phyloP scores from a whole-genome alignment of 1,140 invertebrate species.

The Drosophila sp. region DNA sequence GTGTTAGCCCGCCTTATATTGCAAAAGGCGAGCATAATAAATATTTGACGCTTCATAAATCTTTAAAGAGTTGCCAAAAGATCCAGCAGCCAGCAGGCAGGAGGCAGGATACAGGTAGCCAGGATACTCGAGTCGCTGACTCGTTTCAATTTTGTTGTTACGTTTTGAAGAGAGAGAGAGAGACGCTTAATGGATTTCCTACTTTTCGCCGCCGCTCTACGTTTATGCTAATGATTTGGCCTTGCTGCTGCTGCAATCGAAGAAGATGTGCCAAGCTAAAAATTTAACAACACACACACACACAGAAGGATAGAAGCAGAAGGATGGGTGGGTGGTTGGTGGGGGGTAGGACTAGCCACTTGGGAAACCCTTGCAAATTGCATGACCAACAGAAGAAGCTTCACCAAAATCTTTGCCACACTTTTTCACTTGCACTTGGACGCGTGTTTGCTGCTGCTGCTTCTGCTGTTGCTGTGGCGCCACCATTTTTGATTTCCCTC shows the following conservation, averaged over 20 bases:
- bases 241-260: slow-evolving; percentile 60
- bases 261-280: slow-evolving; percentile 48
- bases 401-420: slow-evolving; percentile 66
- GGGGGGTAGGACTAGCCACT: slow-evolving; percentile 46
- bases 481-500: slow-evolving; percentile 78
- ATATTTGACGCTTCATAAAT: slow-evolving; percentile 83
- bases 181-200: slow-evolving; percentile 72
- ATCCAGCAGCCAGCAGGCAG: slow-evolving; percentile 27
- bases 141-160: slow-evolving; percentile 13
- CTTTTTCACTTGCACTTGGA: slow-evolving; percentile 72
- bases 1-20: slow-evolving; percentile 77
- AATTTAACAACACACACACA: slow-evolving; percentile 60
- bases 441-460: not conserved
- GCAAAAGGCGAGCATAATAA: slow-evolving; percentile 81
- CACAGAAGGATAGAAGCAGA: not conserved
- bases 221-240: slow-evolving; percentile 73
- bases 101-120: not conserved
- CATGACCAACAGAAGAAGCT: slow-evolving; percentile 47
- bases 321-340: too few species aligned
- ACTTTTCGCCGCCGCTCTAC: slow-evolving; percentile 64
- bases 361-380: slow-evolving; percentile 80
- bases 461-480: slow-evolving; percentile 1
- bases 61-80: slow-evolving; percentile 81
- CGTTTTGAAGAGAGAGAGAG: slow-evolving; percentile 27
- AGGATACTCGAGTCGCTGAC: slow-evolving; percentile 3